Conservation (phyloP, 2,797 vertebrate genomes). For the Phalloptychus januarius region DNA sequence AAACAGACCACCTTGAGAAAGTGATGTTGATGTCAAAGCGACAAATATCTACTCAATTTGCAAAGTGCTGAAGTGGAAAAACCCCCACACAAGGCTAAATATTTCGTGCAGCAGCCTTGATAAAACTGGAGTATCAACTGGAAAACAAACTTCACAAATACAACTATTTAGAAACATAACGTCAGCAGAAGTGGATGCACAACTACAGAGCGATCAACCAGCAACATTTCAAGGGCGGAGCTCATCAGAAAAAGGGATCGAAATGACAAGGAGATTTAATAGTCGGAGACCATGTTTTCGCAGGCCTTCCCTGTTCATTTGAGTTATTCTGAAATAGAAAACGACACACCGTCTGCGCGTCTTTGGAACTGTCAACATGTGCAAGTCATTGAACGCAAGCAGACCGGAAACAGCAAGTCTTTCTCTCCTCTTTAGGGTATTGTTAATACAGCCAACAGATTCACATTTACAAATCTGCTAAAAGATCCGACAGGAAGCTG, state of each 20-base stretch:
- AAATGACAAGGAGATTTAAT: not conserved
- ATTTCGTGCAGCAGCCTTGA: not conserved
- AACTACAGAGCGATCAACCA: not conserved
- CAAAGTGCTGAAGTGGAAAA: not conserved
- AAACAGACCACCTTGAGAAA: not conserved
- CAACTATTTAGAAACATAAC: not conserved
- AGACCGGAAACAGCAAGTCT: not conserved
- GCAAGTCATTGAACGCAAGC: not conserved
- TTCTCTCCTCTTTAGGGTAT: not conserved
- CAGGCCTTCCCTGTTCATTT: not conserved
- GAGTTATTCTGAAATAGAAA: not conserved
- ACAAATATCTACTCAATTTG: not conserved
- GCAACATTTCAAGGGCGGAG: not conserved
- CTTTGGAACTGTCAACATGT: not conserved
- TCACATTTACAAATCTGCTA: not conserved
- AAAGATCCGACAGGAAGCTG: not conserved
- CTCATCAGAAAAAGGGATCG: not conserved
- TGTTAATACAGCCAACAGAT: not conserved
- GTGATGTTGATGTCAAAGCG: not conserved
- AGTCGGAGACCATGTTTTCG: not conserved
- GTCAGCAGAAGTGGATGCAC: not conserved
- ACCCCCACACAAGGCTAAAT: not conserved
- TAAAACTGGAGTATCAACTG: not conserved
- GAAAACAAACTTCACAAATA: not conserved
- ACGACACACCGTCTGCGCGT: not conserved